Conservation (phyloP, 1,140 invertebrate genomes). For the Polypedilum pembai region DNA sequence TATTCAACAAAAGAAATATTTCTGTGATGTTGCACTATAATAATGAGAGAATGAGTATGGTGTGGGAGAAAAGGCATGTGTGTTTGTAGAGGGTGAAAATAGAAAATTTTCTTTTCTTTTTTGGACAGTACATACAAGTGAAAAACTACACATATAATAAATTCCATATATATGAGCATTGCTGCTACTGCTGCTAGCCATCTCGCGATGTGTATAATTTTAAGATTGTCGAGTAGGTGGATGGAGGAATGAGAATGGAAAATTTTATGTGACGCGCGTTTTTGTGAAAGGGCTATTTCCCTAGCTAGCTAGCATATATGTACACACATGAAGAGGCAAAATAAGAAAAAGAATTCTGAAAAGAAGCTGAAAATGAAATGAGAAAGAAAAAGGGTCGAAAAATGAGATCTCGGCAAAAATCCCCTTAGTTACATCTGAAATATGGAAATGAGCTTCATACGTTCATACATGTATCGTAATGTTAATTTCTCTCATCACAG, state of each 20-base stretch:
- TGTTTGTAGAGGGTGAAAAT: too few species aligned
- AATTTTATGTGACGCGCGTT: conserved; percentile 16
- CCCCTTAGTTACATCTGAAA: background rate
- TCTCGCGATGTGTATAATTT: conserved; percentile 24
- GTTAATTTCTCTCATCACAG: background rate
- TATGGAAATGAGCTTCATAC: conserved; percentile 12
- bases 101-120: background rate
- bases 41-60: background rate
- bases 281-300: conserved; percentile 5
- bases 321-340: background rate
- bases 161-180: conserved; percentile 13
- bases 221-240: conserved; percentile 1
- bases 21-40: too few species aligned
- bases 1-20: too few species aligned
- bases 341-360: background rate
- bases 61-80: background rate
- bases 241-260: background rate
- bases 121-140: background rate
- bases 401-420: conserved; percentile 14
- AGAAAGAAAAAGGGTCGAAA: background rate
- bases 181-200: conserved; percentile 20
- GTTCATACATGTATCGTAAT: background rate
- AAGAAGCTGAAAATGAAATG: background rate
- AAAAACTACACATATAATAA: conserved; percentile 28
- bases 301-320: background rate